A percentile compares a stretch with the other conserved stretches of the same genome.
phyloP scores from a whole-genome alignment of 2,888 invertebrate genomes.

The Drosophila pseudotalamancana region DNA sequence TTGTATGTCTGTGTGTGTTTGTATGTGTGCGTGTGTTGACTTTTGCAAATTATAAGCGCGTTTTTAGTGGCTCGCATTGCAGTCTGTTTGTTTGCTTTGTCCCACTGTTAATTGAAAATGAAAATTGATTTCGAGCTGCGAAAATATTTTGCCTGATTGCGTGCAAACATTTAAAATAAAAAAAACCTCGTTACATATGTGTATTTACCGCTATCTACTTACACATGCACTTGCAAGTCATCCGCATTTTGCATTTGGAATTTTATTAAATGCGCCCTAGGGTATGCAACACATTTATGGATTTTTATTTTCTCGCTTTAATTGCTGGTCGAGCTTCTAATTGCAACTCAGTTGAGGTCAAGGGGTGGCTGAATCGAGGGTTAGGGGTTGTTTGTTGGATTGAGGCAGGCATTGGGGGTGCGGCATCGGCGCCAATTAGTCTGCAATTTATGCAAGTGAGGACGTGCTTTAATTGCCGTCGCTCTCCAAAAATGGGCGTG shows the following conservation, averaged over 20 bases:
- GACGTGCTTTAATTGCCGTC: constrained; percentile 49
- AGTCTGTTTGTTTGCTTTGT: constrained; percentile 1
- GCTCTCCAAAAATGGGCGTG: constrained; percentile 14
- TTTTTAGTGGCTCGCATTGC: constrained; percentile 33
- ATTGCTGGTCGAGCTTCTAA: constrained; percentile 64
- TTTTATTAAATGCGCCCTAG: not conserved
- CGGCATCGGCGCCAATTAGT: constrained; percentile 40
- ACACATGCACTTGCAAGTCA: not conserved
- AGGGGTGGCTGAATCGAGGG: constrained; percentile 13
- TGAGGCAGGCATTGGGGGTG: not conserved
- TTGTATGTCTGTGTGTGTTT: constrained; percentile 3
- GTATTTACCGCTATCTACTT: not conserved
- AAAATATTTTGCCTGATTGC: constrained; percentile 36
- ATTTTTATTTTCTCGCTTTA: constrained; percentile 19
- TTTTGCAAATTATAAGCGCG: constrained; percentile 20
- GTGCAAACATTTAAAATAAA: not conserved
- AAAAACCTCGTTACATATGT: not conserved
- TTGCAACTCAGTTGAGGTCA: constrained; percentile 54
- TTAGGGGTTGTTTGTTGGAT: not conserved
- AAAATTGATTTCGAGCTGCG: constrained; percentile 41
- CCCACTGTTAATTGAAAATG: constrained; percentile 50
- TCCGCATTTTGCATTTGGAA: not conserved
- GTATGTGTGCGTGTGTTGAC: not conserved
- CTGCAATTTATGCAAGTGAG: constrained; percentile 49
- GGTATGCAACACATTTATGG: constrained; percentile 8